Evolutionary conservation across 2,888 invertebrate genomes (phyloP).

Genomic region (Athripsodes cinereus): DNA sequence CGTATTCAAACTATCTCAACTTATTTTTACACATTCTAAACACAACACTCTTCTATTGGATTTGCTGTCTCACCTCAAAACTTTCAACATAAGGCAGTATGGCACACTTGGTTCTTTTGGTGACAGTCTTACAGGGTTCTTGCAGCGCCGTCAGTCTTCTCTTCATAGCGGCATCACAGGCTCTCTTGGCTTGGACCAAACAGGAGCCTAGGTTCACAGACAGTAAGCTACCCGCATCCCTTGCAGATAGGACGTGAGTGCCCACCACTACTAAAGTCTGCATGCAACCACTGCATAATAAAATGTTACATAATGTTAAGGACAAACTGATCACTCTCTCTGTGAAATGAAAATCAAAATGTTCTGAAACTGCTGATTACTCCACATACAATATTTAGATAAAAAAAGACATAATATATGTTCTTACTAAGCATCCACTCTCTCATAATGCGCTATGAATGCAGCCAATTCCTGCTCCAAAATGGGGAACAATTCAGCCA

Average conservation of each 20-base stretch:
- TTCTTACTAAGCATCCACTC: slow-evolving; percentile 83
- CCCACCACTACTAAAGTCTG: slow-evolving; percentile 87
- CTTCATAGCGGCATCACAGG: slow-evolving; percentile 88
- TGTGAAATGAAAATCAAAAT: not conserved
- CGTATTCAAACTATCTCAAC: too few relatives aligned
- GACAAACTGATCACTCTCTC: too few relatives aligned
- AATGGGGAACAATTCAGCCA: slow-evolving; percentile 83
- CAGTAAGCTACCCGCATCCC: slow-evolving; percentile 68
- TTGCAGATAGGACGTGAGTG: slow-evolving; percentile 87
- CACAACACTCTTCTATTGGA: not conserved
- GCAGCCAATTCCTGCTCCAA: slow-evolving; percentile 81
- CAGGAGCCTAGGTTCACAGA: slow-evolving; percentile 83
- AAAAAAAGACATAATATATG: not conserved
- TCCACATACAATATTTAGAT: not conserved
- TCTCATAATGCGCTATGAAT: slow-evolving; percentile 82
- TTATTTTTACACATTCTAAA: too few relatives aligned
- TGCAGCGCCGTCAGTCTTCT: slow-evolving; percentile 74
- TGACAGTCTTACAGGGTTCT: slow-evolving; percentile 48
- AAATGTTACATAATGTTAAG: not conserved
- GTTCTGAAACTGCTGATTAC: not conserved
- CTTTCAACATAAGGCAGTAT: slow-evolving; percentile 84
- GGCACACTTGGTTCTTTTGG: slow-evolving; percentile 71
- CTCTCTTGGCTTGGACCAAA: slow-evolving; percentile 80
- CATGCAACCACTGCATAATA: slow-evolving; percentile 73
- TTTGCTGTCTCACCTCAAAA: slow-evolving; percentile 61